Evolutionary conservation across 37 sponge, comb jelly and placozoan species (phyloP), one percentile per base, ranked within the genome.

Genomic region (Trichoplax adhaerens): DNA sequence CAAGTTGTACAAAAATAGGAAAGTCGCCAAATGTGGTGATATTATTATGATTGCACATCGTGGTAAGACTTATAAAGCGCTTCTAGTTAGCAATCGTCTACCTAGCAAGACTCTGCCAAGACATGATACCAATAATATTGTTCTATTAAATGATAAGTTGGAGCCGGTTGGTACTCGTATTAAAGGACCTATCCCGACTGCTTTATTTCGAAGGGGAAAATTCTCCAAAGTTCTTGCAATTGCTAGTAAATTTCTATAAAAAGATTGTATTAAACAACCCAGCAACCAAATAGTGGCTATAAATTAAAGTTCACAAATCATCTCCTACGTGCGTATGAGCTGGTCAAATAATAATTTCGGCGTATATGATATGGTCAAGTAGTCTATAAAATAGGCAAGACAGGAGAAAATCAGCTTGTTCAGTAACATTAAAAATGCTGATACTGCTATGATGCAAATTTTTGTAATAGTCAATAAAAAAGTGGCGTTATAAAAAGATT

Each of bases 151-250:
- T 47, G 74, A 82, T 5, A 86, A 86, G 58, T 58, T 68, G 48
- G 83, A 86, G 60, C 87, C 87, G 2, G 71, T 86, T 4, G 87
- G 84, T 47, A 86, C 87, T n/a, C 76, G 87, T 0, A 79, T 86
- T 2, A 63, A 74, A 6, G 78, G 72, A 3, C 87, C 87, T 4
- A 62, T 86, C 2, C 87, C 87, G 0, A 80, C 87, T 2, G 58
- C 71, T 2, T 53, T 86, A 53, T 66, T 50, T 3, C 78, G 53
- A 65, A 66, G 70, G 50, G 72, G 81, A 5, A 46, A 83, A 68
- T 74, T 68, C 66, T 83, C 84, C 51, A 83, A 83, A 58, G 65
- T 83, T 51, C 68, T 83, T 55, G 84, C 84, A 5, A 69, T 83
- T 50, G 71, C 71, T 60, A 65, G 76, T 1, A 83, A 69, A 69